Conservation (phyloP, 2,888 invertebrate species). For the Phrixothrix hirtus region DNA sequence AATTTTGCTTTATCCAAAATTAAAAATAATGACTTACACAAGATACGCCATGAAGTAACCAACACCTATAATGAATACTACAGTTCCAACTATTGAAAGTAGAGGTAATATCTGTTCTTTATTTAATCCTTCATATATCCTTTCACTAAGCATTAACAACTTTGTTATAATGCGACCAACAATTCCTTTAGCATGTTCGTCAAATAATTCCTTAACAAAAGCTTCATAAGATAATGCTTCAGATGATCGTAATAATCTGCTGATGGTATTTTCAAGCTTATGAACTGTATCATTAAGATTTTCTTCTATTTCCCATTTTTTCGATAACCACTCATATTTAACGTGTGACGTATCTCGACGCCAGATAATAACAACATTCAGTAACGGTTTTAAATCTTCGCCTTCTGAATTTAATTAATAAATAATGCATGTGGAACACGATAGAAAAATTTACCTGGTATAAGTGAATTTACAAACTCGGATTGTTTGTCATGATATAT, state of each 20-base stretch:
- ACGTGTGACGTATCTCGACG: constrained; percentile 82
- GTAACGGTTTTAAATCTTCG: constrained; percentile 66
- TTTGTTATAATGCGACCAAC: constrained; percentile 70
- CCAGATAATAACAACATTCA: constrained; percentile 89
- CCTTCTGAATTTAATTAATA: no score
- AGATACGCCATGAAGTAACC: constrained; percentile 87
- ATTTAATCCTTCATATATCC: constrained; percentile 71
- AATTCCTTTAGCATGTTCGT: constrained; percentile 77
- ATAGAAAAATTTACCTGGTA: constrained; percentile 64
- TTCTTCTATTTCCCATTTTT: constrained; percentile 66
- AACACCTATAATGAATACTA: constrained; percentile 74
- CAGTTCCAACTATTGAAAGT: constrained; percentile 75
- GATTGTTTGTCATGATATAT: constrained; percentile 83
- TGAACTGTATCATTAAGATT: constrained; percentile 72
- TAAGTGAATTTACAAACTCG: constrained; percentile 77
- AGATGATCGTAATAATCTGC: constrained; percentile 69
- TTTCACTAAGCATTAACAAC: constrained; percentile 70
- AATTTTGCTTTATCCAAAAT: not conserved
- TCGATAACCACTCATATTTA: constrained; percentile 88
- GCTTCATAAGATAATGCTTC: constrained; percentile 80
- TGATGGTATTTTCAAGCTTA: constrained; percentile 72
- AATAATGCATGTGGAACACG: no score
- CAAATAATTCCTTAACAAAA: constrained; percentile 76
- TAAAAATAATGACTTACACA: constrained; percentile 60
- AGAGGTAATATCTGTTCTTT: constrained; percentile 80